phyloP scores from a whole-genome alignment of 2,888 invertebrate genomes.

The Vannuccia rotundouncinata region DNA sequence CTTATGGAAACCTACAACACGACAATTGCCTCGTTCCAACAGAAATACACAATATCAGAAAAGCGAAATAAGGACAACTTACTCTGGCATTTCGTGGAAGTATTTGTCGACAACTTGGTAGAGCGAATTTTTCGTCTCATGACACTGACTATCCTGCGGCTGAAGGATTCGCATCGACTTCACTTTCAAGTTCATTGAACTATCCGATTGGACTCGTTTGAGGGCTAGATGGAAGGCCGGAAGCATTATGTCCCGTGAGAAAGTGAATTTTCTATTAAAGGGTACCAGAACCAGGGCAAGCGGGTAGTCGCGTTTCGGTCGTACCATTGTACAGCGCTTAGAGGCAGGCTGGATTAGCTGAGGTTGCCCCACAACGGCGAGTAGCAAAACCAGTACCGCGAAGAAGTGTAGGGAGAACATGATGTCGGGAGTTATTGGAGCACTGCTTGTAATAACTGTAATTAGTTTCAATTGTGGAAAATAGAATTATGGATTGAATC shows the following conservation, averaged over 20 bases:
- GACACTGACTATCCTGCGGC: slow-evolving; percentile 21
- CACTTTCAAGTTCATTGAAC: background rate
- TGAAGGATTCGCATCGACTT: background rate
- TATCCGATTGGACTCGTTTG: background rate
- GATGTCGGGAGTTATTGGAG: no score
- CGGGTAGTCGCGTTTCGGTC: slow-evolving; percentile 25
- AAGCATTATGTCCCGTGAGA: slow-evolving; percentile 1
- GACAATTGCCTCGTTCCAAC: no score
- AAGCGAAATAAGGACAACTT: no score
- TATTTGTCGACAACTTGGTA: background rate
- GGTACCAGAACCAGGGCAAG: slow-evolving; percentile 28
- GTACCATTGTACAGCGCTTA: background rate
- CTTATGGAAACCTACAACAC: no score
- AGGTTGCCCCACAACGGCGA: background rate
- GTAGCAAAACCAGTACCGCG: no score
- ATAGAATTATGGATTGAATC: no score
- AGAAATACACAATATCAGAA: no score
- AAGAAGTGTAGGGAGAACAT: no score
- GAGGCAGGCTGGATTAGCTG: background rate
- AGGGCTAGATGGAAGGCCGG: background rate
- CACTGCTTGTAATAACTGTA: no score
- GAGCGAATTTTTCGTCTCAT: slow-evolving; percentile 1
- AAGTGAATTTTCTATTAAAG: background rate
- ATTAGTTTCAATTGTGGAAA: no score
- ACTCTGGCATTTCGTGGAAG: slow-evolving; percentile 31